These are phyloP conservation scores for Pissodes strobi DNA, from an alignment of 1,140 invertebrate genomes.

Conservation along the genomic window DNA sequence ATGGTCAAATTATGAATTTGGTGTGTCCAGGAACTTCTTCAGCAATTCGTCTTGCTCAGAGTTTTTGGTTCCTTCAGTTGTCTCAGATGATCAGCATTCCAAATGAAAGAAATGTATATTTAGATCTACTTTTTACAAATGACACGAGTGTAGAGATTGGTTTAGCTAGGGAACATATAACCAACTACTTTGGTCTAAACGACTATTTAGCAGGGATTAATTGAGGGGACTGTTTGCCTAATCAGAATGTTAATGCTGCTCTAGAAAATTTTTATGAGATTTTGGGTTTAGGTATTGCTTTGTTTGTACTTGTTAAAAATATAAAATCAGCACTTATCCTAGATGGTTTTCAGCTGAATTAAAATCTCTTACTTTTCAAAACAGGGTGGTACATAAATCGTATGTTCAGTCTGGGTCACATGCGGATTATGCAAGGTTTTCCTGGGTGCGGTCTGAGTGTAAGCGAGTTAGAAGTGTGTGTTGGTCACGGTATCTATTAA, in stretches of 20 bases:
- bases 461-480: not conserved
- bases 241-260: not conserved
- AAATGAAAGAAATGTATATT: too few relatives aligned
- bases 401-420: too few relatives aligned
- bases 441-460: not conserved
- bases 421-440: too few relatives aligned
- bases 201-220: not conserved
- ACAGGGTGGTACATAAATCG: too few relatives aligned
- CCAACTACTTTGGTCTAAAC: not conserved
- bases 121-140: too few relatives aligned
- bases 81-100: too few relatives aligned
- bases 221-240: not conserved
- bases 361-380: not conserved
- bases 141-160: too few relatives aligned
- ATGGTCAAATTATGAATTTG: not conserved
- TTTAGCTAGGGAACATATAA: not conserved
- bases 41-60: not conserved
- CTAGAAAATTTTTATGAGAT: too few relatives aligned
- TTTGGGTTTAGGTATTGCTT: not conserved
- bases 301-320: not conserved
- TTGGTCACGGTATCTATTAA: not conserved
- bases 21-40: not conserved
- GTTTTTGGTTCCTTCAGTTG: too few relatives aligned
- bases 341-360: not conserved
- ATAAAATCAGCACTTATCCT: not conserved